Evolutionary conservation across 1,140 invertebrate species (phyloP), one percentile per base, ranked within the genome.

Genomic region (Amphibalanus amphitrite): DNA sequence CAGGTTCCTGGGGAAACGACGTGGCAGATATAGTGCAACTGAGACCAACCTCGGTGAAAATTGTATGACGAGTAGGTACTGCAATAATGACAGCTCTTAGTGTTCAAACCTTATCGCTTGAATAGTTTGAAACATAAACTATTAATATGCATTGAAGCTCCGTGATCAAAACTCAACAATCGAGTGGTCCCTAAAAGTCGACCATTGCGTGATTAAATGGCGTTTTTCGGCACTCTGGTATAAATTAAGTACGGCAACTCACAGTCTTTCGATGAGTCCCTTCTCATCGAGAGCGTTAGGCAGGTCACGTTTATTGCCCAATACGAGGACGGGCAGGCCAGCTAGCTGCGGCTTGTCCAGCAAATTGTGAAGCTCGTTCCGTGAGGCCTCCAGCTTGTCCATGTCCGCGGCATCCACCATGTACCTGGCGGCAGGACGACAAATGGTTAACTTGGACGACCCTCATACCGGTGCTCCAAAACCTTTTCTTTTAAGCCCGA

Each of bases 351-450:
- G 97, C 80, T 99, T 99, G 79, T 98, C 95, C 78, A 99, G 84
- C 71, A 99, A 84, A 81, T 92, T 96, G 81, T 99, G 96, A 67
- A 99, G 83, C 81, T 99, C 97, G 82, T 98, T 99, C 74, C 95
- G 85, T 25, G 95, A 96, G 65, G 96, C 95, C 84, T 99, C 97
- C 74, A 99, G 91, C 83, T 99, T 99, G 76, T 98, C 96, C 73
- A 90, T 86, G 83, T 99, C 97, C 10, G 97, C 96, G 6, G 97
- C 96, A 85, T 99, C 97, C 8, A 99, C 97, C 97, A 99, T 99
- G 80, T 98, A 96, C 30, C 91, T 93, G 80, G 8, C 20, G 0
- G 28, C 47, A 29, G n/a, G n/a, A n/a, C n/a, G n/a, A n/a, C n/a
- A n/a, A n/a, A n/a, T n/a, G n/a, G n/a, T n/a, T n/a, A n/a, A n/a